Conservation (phyloP, 2,888 invertebrate genomes). For the Trachelus stipa region DNA sequence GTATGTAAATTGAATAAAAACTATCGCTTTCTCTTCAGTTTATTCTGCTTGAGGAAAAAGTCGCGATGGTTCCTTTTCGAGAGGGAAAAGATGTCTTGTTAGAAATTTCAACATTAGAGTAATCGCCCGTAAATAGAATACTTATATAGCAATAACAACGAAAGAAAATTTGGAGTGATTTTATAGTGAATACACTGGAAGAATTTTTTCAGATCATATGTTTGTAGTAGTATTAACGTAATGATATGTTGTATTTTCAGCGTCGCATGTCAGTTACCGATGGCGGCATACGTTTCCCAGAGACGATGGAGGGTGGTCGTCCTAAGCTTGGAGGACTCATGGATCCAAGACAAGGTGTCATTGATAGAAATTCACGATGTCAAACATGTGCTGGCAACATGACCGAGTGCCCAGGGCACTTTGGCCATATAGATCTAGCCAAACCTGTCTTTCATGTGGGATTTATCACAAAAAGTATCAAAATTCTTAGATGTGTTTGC, state of each 20-base stretch:
- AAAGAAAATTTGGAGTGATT: neutral
- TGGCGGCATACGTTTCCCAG: conserved; percentile 95
- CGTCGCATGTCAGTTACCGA: conserved; percentile 98
- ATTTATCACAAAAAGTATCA: conserved; percentile 96
- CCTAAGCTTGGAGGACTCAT: conserved; percentile 98
- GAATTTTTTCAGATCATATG: neutral
- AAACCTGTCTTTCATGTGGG: conserved; percentile 99
- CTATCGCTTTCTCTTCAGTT: neutral
- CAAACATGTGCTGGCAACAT: conserved; percentile 98
- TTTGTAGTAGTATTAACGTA: neutral
- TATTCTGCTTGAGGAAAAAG: neutral
- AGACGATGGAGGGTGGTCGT: conserved; percentile 98
- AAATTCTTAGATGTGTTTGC: conserved; percentile 97
- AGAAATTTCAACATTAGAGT: neutral
- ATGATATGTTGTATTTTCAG: conserved; percentile 68
- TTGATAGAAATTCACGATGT: conserved; percentile 92
- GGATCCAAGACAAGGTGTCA: conserved; percentile 99
- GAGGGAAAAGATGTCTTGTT: too few species aligned
- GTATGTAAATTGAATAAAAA: neutral
- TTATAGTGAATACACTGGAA: neutral
- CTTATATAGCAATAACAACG: neutral
- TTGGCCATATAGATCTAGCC: conserved; percentile 97
- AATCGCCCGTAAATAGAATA: neutral
- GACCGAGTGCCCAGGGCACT: conserved; percentile 99
- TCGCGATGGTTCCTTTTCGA: too few species aligned